A percentile compares a stretch with the other conserved stretches of the same genome.
These are phyloP conservation scores for Theretra japonica DNA, from an alignment of 2,888 invertebrate species.

Conservation along the genomic window DNA sequence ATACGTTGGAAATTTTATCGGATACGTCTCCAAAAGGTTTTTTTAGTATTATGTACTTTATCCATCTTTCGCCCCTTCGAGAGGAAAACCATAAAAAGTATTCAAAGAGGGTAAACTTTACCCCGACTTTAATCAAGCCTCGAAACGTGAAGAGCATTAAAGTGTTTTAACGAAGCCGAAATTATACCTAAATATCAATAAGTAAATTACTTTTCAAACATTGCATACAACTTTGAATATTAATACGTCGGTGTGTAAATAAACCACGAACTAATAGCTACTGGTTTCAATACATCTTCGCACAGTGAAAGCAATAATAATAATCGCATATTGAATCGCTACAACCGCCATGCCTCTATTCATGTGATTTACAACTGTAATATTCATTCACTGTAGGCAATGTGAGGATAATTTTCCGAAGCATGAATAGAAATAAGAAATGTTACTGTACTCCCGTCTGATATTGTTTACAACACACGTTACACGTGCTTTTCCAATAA, in stretches of 20 bases:
- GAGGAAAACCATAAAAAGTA: neutral
- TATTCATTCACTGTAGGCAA: conserved; percentile 5
- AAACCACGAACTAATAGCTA: conserved; percentile 13
- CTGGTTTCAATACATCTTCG: conserved; percentile 13
- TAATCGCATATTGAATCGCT: conserved; percentile 20
- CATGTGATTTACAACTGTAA: conserved; percentile 24
- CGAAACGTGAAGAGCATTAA: neutral
- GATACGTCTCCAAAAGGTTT: neutral
- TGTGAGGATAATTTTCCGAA: conserved; percentile 12
- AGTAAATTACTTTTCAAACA: neutral
- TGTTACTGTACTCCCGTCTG: conserved; percentile 16
- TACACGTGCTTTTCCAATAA: conserved; percentile 83
- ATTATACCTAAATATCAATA: conserved; percentile 1
- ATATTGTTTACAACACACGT: conserved; percentile 74
- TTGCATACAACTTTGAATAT: neutral
- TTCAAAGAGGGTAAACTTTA: neutral
- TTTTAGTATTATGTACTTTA: neutral
- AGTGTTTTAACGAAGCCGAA: neutral
- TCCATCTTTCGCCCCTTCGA: too few relatives aligned
- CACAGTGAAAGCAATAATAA: conserved; percentile 10
- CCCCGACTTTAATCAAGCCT: conserved; percentile 5
- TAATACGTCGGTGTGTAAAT: neutral
- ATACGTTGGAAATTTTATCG: neutral
- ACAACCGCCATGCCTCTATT: conserved; percentile 18
- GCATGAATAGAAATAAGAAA: conserved; percentile 17